Evolutionary conservation across 2,797 vertebrate genomes (phyloP).

Genomic region (Eospalax fontanierii): DNA sequence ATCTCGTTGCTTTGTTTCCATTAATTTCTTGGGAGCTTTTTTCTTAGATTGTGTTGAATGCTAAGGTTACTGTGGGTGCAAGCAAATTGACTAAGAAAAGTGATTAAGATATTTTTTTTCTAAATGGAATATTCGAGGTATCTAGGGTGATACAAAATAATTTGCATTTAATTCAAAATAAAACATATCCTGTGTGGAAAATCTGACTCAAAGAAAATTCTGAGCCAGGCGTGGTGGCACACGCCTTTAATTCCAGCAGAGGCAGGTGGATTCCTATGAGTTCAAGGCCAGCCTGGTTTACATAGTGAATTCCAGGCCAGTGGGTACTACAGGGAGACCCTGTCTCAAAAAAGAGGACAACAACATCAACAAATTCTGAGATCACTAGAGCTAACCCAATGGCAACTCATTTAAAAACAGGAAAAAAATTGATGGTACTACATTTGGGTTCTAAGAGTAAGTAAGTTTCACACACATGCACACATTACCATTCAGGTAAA

Average conservation of each 20-base stretch:
- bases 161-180: slow-evolving; percentile 66
- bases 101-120: slow-evolving; percentile 7
- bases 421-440: not conserved
- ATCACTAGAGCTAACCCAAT: not conserved
- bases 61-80: not conserved
- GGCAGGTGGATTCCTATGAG: too few species aligned
- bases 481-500: not conserved
- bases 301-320: too few species aligned
- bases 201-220: slow-evolving; percentile 30
- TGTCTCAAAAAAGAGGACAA: too few species aligned
- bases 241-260: too few species aligned
- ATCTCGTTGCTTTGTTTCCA: not conserved
- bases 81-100: slow-evolving; percentile 45
- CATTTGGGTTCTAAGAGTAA: not conserved
- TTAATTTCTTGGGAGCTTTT: not conserved
- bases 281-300: too few species aligned
- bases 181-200: slow-evolving; percentile 38
- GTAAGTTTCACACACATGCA: not conserved
- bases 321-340: too few species aligned
- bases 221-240: too few species aligned
- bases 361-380: slow-evolving; percentile 30
- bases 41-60: not conserved
- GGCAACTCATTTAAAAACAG: slow-evolving; percentile 41
- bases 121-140: not conserved
- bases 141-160: not conserved